These are phyloP conservation scores for Dinocampus coccinellae DNA, from an alignment of 2,888 invertebrate species.

Conservation along the genomic window DNA sequence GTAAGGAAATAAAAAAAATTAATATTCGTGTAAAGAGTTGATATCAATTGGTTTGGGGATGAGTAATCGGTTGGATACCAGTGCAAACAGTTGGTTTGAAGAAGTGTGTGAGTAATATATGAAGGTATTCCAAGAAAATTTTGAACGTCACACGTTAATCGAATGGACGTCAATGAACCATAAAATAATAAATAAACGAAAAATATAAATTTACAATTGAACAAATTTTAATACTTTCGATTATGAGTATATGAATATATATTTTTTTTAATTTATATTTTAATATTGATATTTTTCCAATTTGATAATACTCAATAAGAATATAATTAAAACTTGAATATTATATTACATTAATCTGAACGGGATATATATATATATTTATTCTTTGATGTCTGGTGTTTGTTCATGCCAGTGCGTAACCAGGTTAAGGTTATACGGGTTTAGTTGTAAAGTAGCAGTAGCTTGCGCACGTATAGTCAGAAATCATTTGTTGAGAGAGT, in stretches of 20 bases:
- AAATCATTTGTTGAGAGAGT: constrained; percentile 1
- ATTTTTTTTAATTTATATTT: not conserved
- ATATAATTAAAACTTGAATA: not conserved
- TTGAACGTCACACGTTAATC: not conserved
- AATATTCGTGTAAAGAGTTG: too few species aligned
- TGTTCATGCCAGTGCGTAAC: constrained; percentile 15
- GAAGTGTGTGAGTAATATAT: not conserved
- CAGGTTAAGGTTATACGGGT: constrained; percentile 32
- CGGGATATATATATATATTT: not conserved
- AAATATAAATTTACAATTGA: not conserved
- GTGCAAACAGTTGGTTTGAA: not conserved
- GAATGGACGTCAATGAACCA: not conserved
- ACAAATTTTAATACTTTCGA: too few species aligned
- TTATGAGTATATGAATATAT: too few species aligned
- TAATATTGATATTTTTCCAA: not conserved
- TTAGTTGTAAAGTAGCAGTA: not conserved
- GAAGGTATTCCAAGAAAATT: not conserved
- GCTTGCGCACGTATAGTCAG: constrained; percentile 1
- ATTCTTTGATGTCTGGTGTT: not conserved
- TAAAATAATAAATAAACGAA: not conserved
- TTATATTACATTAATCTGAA: not conserved
- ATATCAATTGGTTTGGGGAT: not conserved
- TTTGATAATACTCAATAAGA: not conserved
- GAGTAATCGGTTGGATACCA: not conserved
- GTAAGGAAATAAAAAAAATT: too few species aligned